These are phyloP conservation scores for Palythoa grandiflora DNA, from an alignment of 92 coral and sea anemone species.

Conservation along the genomic window DNA sequence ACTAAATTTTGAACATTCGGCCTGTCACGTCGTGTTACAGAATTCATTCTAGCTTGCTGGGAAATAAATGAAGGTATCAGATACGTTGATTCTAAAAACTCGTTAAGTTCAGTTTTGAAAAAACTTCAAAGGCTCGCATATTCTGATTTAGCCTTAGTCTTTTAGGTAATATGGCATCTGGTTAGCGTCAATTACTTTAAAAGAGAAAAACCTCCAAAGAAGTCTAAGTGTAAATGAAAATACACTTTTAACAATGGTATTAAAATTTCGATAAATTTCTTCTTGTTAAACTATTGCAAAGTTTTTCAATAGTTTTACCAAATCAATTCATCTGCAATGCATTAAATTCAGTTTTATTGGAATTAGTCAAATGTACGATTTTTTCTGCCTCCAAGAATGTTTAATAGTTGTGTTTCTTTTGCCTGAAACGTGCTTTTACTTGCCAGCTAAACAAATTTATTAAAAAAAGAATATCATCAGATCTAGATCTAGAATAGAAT, in stretches of 20 bases:
- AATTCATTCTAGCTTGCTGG: background rate
- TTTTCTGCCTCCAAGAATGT: too few species aligned
- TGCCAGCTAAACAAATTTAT: too few species aligned
- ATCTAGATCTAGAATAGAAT: too few species aligned
- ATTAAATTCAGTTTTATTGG: too few species aligned
- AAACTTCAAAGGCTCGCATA: background rate
- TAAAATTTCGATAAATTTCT: too few species aligned
- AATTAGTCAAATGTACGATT: too few species aligned
- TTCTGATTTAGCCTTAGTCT: background rate
- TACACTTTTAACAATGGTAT: background rate
- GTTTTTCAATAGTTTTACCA: too few species aligned
- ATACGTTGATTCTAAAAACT: background rate
- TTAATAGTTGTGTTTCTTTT: too few species aligned
- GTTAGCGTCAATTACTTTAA: background rate
- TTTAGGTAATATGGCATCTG: background rate
- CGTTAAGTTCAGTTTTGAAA: background rate
- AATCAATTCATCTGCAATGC: too few species aligned
- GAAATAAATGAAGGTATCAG: background rate
- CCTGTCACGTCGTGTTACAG: background rate
- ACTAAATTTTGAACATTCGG: background rate
- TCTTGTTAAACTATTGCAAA: too few species aligned
- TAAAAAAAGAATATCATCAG: too few species aligned
- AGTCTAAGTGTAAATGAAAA: background rate
- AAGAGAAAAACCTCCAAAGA: background rate
- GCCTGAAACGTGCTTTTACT: too few species aligned